Conservation (phyloP, 2,888 invertebrate genomes). For the Patella ulyssiponensis region DNA sequence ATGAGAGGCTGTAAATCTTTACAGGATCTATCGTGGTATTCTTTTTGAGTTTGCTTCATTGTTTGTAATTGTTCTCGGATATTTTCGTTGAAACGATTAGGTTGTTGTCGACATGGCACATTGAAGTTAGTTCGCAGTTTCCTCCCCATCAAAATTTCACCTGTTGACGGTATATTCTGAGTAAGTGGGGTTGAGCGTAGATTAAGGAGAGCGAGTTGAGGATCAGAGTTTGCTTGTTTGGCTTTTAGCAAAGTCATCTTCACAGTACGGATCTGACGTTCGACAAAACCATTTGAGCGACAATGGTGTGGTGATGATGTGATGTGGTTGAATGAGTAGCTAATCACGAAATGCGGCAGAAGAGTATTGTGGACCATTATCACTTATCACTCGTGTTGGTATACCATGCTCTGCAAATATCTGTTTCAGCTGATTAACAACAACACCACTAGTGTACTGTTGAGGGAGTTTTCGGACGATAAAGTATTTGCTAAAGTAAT, state of each 20-base stretch:
- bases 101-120: not conserved
- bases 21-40: not conserved
- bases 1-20: not conserved
- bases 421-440: not conserved
- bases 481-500: conserved; percentile 25
- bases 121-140: conserved; percentile 4
- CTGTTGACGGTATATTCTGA: conserved; percentile 13
- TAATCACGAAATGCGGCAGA: conserved; percentile 3
- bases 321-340: conserved; percentile 13
- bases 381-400: conserved; percentile 21
- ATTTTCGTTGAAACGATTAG: not conserved
- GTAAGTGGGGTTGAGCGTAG: conserved; percentile 1
- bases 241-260: conserved; percentile 9
- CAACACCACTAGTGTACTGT: not conserved
- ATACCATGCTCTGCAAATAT: conserved; percentile 22
- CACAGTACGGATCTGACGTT: conserved; percentile 13
- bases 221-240: conserved; percentile 7
- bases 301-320: conserved; percentile 21
- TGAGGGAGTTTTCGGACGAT: conserved; percentile 15
- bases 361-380: conserved; percentile 25
- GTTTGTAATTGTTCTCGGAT: not conserved
- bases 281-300: conserved; percentile 22
- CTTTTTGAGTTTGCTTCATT: not conserved
- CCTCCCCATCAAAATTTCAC: conserved; percentile 15
- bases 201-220: conserved; percentile 11